Conservation (phyloP, 2,888 invertebrate genomes). For the Cheilosia vulpina region DNA sequence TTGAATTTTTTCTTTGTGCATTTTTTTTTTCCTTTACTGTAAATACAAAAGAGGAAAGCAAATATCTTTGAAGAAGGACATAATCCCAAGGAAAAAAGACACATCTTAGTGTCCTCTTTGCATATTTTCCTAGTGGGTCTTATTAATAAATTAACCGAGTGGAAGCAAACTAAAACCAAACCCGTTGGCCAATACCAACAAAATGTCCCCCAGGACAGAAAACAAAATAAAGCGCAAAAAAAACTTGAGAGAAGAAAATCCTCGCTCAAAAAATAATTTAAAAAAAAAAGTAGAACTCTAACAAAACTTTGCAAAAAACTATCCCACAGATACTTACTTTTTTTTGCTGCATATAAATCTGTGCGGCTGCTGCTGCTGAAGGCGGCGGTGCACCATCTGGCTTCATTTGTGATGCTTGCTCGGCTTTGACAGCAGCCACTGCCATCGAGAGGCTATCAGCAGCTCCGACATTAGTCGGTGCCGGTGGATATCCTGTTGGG, state of each 20-base stretch:
- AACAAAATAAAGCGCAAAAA: constrained; percentile 63
- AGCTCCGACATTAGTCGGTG: constrained; percentile 81
- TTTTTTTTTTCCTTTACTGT: constrained; percentile 16
- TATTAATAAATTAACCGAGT: constrained; percentile 49
- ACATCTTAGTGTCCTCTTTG: constrained; percentile 3
- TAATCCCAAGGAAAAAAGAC: constrained; percentile 2
- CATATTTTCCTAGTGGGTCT: constrained; percentile 15
- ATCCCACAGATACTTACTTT: constrained; percentile 79
- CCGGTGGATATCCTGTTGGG: constrained; percentile 83
- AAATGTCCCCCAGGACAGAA: constrained; percentile 34
- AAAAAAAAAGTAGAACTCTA: constrained; percentile 25
- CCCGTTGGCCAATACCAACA: constrained; percentile 32
- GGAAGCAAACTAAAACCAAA: constrained; percentile 25
- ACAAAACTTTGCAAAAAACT: constrained; percentile 1
- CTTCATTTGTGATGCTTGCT: constrained; percentile 81
- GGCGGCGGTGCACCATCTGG: constrained; percentile 79
- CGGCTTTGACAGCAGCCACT: constrained; percentile 81
- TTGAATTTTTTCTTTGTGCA: constrained; percentile 52
- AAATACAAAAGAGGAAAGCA: constrained; percentile 24
- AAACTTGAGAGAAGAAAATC: constrained; percentile 71
- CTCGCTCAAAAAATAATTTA: constrained; percentile 32
- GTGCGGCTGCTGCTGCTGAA: constrained; percentile 78
- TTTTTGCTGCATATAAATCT: constrained; percentile 82
- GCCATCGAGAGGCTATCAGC: constrained; percentile 82
- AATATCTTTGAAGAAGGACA: constrained; percentile 3